Conservation (phyloP, 2,113 vertebrate species). For the Callipepla squamata region DNA sequence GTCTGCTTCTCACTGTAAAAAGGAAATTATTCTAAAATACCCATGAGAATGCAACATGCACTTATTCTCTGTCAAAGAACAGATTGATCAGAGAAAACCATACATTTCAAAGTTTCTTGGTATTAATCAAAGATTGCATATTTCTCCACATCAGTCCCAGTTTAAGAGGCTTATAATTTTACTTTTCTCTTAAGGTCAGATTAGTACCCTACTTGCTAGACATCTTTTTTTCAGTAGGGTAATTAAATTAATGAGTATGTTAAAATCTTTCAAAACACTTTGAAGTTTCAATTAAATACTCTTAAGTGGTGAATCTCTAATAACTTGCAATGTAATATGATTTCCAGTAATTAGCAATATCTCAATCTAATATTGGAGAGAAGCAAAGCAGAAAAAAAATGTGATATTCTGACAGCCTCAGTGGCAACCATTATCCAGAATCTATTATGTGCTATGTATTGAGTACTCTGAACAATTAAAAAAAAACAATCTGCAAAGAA, state of each 20-base stretch:
- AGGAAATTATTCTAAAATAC: neutral
- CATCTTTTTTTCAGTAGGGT: neutral
- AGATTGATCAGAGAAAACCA: neutral
- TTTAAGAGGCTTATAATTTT: neutral
- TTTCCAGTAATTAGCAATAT: neutral
- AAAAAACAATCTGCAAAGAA: neutral
- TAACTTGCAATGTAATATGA: neutral
- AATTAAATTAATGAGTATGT: neutral
- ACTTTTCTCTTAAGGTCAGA: neutral
- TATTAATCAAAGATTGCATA: neutral
- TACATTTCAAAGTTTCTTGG: neutral
- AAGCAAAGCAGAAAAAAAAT: neutral
- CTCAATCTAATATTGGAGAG: neutral
- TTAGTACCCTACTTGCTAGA: neutral
- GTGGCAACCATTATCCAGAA: neutral
- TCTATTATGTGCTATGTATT: neutral
- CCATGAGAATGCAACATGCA: neutral
- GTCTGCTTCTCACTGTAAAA: neutral
- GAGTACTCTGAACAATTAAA: neutral
- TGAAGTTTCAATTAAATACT: neutral
- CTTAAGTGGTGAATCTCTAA: neutral
- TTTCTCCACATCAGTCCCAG: neutral
- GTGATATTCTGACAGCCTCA: neutral
- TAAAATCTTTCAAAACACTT: neutral
- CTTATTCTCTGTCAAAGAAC: neutral